A percentile compares a stretch with the other conserved stretches of the same genome.
Evolutionary conservation across 2,797 vertebrate genomes (phyloP).

Genomic region (Miichthys miiuy): DNA sequence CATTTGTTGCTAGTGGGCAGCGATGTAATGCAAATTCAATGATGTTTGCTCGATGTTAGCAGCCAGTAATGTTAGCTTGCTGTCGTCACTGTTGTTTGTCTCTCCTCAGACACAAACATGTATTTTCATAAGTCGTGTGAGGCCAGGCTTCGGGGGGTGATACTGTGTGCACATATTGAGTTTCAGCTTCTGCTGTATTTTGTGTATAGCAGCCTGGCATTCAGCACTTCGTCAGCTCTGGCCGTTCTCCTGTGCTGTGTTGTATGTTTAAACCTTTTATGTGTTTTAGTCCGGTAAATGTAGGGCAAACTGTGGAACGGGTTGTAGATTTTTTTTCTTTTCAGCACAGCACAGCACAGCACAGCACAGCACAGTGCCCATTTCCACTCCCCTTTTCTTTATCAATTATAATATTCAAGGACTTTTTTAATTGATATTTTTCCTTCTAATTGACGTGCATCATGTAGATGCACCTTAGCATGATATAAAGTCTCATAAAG

Average conservation of each 20-base stretch:
- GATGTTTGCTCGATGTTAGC: conserved; percentile 1
- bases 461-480: background rate
- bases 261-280: conserved; percentile 31
- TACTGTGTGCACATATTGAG: background rate
- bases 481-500: too few relatives aligned
- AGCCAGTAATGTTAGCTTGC: background rate
- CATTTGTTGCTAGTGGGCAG: conserved; percentile 24
- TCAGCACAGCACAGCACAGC: background rate
- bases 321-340: background rate
- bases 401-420: conserved; percentile 3
- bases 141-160: conserved; percentile 16
- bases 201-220: conserved; percentile 29
- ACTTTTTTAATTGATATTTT: conserved; percentile 4
- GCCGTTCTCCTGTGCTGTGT: conserved; percentile 9
- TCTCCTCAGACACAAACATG: conserved; percentile 19
- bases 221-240: conserved; percentile 25
- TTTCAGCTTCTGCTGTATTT: conserved; percentile 44
- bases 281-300: conserved; percentile 20
- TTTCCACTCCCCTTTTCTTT: conserved; percentile 22
- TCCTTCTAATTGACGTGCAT: background rate
- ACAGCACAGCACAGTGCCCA: background rate
- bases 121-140: conserved; percentile 32
- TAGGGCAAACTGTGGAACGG: conserved; percentile 18
- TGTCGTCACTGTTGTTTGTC: conserved; percentile 4
- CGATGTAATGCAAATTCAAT: conserved; percentile 35